Evolutionary conservation across 2,113 vertebrate species (phyloP).

Genomic region (Odocoileus virginianus): DNA sequence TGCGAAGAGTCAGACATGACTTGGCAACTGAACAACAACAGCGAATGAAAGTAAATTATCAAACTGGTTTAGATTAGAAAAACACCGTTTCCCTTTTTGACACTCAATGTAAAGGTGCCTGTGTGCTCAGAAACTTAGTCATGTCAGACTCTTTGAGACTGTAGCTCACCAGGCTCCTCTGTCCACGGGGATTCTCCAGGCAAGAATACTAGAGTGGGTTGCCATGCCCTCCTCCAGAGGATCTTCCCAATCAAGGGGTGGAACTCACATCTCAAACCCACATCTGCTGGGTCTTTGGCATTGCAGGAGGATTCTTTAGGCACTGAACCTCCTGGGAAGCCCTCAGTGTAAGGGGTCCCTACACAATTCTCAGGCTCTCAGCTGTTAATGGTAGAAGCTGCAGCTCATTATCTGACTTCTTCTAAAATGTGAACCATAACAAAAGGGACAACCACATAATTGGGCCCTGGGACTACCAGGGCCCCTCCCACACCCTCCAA

Average conservation of each 20-base stretch:
- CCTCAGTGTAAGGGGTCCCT: not conserved
- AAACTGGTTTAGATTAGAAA: not conserved
- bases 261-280: not conserved
- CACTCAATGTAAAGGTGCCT: not conserved
- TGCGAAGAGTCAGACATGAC: not conserved
- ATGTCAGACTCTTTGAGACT: not conserved
- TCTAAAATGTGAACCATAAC: not conserved
- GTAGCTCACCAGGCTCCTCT: not conserved
- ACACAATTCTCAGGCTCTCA: not conserved
- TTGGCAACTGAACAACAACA: not conserved
- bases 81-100: not conserved
- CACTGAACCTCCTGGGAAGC: not conserved
- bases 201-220: not conserved
- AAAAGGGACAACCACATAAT: not conserved
- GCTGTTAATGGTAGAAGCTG: not conserved
- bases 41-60: not conserved
- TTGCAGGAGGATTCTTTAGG: not conserved
- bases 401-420: not conserved
- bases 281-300: not conserved
- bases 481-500: conserved; percentile 15
- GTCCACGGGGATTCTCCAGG: not conserved
- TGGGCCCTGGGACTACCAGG: not conserved
- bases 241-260: not conserved
- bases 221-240: not conserved
- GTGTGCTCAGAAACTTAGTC: not conserved